Percentiles rank a stretch among this genome's conserved stretches.
These are phyloP conservation scores for Solea solea DNA, from an alignment of 2,113 vertebrate species.

Conservation along the genomic window DNA sequence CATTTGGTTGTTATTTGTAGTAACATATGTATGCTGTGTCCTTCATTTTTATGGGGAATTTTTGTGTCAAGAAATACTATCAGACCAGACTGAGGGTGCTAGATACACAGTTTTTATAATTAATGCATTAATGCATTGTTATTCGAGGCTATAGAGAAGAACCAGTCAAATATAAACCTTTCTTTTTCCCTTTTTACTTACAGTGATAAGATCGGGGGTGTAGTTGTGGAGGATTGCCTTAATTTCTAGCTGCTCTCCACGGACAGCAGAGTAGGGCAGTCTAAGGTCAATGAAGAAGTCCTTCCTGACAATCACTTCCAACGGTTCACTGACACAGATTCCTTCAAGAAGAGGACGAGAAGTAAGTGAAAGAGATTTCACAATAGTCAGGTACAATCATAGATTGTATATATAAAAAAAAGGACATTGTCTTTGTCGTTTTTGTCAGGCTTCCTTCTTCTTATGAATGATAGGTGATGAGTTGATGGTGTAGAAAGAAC, in stretches of 20 bases:
- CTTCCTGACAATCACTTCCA: slow-evolving; percentile 84
- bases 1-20: too few species aligned
- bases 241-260: slow-evolving; percentile 80
- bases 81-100: too few species aligned
- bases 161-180: neutral
- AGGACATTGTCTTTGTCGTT: too few species aligned
- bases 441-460: too few species aligned
- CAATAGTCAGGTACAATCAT: neutral
- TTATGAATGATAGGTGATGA: too few species aligned
- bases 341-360: neutral
- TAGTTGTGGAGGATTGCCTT: slow-evolving; percentile 81
- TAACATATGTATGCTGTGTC: too few species aligned
- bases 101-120: too few species aligned
- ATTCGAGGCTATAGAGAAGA: neutral
- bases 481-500: too few species aligned
- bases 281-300: slow-evolving; percentile 87
- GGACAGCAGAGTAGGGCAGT: slow-evolving; percentile 78
- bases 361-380: neutral
- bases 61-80: too few species aligned
- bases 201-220: slow-evolving; percentile 43
- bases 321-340: slow-evolving; percentile 72
- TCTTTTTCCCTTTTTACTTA: slow-evolving; percentile 27
- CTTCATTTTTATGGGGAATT: too few species aligned
- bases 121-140: neutral
- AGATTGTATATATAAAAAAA: too few species aligned